Evolutionary conservation across 2,888 invertebrate species (phyloP).

Genomic region (Aporophyla lueneburgensis): DNA sequence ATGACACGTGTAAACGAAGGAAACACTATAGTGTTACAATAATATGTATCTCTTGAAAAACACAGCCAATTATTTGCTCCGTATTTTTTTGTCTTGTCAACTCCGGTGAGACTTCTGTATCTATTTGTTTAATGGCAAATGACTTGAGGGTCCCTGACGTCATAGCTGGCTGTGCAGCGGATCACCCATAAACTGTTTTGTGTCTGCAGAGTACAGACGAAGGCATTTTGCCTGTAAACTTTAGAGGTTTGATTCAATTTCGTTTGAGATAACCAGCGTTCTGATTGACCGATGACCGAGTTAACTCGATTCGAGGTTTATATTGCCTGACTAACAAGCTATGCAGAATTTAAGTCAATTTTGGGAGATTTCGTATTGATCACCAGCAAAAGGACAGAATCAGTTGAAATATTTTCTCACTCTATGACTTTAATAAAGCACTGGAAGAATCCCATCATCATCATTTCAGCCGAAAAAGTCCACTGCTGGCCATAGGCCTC

Average conservation of each 20-base stretch:
- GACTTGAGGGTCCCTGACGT: slow-evolving; percentile 54
- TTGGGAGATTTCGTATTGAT: not conserved
- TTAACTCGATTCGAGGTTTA: slow-evolving; percentile 9
- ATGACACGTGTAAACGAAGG: not conserved
- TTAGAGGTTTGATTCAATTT: slow-evolving; percentile 39
- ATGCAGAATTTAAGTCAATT: not conserved
- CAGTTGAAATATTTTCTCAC: not conserved
- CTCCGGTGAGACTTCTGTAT: slow-evolving; percentile 27
- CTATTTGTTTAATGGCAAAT: slow-evolving; percentile 1
- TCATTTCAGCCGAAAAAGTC: too few relatives aligned
- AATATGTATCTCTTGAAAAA: not conserved
- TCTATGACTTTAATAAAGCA: not conserved
- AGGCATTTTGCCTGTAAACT: slow-evolving; percentile 28
- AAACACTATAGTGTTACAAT: not conserved
- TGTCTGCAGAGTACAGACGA: slow-evolving; percentile 23
- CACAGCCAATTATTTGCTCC: not conserved
- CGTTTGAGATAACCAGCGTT: slow-evolving; percentile 28
- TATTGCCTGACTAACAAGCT: not conserved
- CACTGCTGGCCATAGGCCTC: too few relatives aligned
- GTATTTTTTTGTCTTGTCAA: not conserved
- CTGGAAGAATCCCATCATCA: not conserved
- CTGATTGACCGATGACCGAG: slow-evolving; percentile 33
- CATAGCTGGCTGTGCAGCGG: slow-evolving; percentile 42
- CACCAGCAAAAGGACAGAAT: not conserved
- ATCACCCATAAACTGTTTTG: slow-evolving; percentile 50